phyloP scores from a whole-genome alignment of 2,797 vertebrate species.

The Eulemur albifrons region DNA sequence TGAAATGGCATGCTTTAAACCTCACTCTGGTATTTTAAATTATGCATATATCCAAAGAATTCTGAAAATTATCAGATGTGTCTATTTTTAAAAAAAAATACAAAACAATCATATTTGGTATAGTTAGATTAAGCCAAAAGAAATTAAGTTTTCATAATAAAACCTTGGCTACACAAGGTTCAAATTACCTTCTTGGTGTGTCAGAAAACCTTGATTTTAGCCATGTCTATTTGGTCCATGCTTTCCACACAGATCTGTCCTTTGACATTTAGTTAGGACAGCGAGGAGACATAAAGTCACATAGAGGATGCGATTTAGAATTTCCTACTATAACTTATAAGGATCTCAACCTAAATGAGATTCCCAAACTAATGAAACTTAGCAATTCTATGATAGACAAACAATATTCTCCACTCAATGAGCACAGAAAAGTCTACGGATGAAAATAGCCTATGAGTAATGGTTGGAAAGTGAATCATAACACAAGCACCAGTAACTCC shows the following conservation, averaged over 20 bases:
- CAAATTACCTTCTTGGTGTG: not conserved
- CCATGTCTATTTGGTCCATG: not conserved
- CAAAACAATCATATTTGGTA: not conserved
- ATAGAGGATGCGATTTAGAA: not conserved
- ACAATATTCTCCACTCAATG: not conserved
- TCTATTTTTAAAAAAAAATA: not conserved
- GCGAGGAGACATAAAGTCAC: not conserved
- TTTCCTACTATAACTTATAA: not conserved
- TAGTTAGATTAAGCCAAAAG: not conserved
- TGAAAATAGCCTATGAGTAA: not conserved
- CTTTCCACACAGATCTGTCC: not conserved
- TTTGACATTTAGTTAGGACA: constrained; percentile 20
- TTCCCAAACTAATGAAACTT: constrained; percentile 37
- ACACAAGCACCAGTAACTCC: not conserved
- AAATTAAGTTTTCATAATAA: not conserved
- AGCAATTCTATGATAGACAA: not conserved
- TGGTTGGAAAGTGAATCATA: not conserved
- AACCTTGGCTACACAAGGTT: not conserved
- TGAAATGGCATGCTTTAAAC: not conserved
- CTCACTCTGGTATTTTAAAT: constrained; percentile 1
- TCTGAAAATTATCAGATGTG: not conserved
- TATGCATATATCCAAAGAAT: not conserved
- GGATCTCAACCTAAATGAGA: constrained; percentile 18
- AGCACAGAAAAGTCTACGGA: not conserved
- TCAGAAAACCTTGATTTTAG: not conserved